phyloP scores from a whole-genome alignment of 2,113 vertebrate genomes.

The Poicephalus meyeri region DNA sequence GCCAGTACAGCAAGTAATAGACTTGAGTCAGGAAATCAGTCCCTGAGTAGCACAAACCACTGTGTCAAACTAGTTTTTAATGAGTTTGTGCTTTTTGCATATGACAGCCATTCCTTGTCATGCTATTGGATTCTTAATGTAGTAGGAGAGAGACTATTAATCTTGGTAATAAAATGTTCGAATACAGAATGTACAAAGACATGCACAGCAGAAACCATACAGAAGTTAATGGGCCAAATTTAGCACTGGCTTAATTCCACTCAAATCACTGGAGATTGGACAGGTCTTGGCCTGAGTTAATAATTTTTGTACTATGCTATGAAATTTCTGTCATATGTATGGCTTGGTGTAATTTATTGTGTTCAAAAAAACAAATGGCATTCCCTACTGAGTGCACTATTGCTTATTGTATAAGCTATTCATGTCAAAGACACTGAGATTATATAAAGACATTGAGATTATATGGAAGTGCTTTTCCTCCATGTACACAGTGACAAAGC shows the following conservation, averaged over 20 bases:
- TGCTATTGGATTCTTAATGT: conserved; percentile 18
- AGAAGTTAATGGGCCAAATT: conserved; percentile 41
- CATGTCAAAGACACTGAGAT: background rate
- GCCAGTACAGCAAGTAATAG: background rate
- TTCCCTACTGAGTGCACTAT: background rate
- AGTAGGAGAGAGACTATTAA: conserved; percentile 12
- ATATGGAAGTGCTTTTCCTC: background rate
- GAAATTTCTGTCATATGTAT: background rate
- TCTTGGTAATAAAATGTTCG: conserved; percentile 36
- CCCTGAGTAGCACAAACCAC: background rate
- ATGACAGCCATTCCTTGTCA: background rate
- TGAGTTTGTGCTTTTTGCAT: background rate
- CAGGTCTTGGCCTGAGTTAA: background rate
- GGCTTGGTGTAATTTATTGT: background rate
- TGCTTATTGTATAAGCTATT: background rate
- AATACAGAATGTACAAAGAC: conserved; percentile 9
- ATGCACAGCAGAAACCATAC: background rate
- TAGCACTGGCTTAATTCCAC: background rate
- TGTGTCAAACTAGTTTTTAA: background rate
- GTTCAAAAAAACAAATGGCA: background rate
- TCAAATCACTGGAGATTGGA: background rate
- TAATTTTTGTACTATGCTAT: background rate
- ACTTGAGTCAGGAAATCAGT: background rate
- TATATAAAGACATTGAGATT: background rate
- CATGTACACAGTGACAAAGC: background rate